Percentiles rank a stretch among this genome's conserved stretches.
Conservation (phyloP, 2,113 vertebrate species). For the Perca fluviatilis region DNA sequence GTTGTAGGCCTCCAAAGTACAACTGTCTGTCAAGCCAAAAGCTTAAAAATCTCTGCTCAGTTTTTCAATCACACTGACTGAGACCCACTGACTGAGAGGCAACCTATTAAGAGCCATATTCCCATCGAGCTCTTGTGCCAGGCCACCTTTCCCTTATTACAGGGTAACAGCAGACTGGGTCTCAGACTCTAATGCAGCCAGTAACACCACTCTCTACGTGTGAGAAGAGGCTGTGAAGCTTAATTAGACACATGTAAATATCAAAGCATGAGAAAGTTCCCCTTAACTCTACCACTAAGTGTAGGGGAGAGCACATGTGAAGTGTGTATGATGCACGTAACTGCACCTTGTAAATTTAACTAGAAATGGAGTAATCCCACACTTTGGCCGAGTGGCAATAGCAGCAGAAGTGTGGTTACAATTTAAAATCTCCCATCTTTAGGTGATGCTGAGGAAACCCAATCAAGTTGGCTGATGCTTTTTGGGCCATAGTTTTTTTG, state of each 20-base stretch:
- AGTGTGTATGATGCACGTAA: constrained; percentile 71
- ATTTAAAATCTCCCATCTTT: constrained; percentile 32
- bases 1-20: neutral
- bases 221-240: constrained; percentile 68
- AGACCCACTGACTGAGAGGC: constrained; percentile 4
- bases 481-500: constrained; percentile 25
- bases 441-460: constrained; percentile 53
- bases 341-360: constrained; percentile 67
- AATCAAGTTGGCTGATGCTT: constrained; percentile 58
- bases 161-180: constrained; percentile 53
- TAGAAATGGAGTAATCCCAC: constrained; percentile 48
- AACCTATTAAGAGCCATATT: constrained; percentile 43
- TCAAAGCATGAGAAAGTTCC: constrained; percentile 83
- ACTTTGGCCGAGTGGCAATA: constrained; percentile 38
- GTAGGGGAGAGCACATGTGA: constrained; percentile 62
- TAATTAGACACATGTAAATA: constrained; percentile 80
- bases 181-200: constrained; percentile 61
- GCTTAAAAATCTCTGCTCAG: constrained; percentile 26
- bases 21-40: constrained; percentile 25
- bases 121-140: constrained; percentile 43
- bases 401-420: constrained; percentile 28
- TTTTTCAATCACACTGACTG: constrained; percentile 19
- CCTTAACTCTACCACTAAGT: constrained; percentile 80
- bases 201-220: constrained; percentile 56
- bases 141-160: constrained; percentile 65